These are phyloP conservation scores for Pygocentrus nattereri DNA, from an alignment of 2,797 vertebrate genomes.

Conservation along the genomic window DNA sequence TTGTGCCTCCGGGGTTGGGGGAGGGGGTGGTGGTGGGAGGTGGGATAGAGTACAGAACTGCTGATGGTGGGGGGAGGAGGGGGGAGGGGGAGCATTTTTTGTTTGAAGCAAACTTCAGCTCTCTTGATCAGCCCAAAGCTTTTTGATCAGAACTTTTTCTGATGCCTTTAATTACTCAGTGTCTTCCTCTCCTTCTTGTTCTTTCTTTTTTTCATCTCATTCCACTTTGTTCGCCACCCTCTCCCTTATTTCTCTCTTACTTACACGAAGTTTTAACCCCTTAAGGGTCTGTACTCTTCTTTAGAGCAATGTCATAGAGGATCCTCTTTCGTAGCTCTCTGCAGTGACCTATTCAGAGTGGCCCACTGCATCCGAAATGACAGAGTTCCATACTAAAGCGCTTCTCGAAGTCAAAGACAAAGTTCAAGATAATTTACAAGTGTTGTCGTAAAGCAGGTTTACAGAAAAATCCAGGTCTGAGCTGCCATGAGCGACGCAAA, in stretches of 20 bases:
- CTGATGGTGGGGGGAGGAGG: slow-evolving; percentile 51
- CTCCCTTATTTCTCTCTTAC: neutral
- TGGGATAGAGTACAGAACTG: slow-evolving; percentile 1
- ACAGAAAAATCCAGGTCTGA: too few relatives aligned
- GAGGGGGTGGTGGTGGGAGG: slow-evolving; percentile 54
- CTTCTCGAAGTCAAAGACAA: too few relatives aligned
- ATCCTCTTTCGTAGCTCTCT: too few relatives aligned
- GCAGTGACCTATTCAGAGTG: too few relatives aligned
- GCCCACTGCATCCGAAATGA: too few relatives aligned
- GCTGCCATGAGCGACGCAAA: too few relatives aligned
- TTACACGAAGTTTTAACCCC: neutral
- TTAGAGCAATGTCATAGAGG: too few relatives aligned
- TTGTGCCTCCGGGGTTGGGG: slow-evolving; percentile 54
- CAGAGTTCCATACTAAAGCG: too few relatives aligned
- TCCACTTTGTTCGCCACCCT: neutral
- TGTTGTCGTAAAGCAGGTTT: too few relatives aligned
- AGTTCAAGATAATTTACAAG: too few relatives aligned
- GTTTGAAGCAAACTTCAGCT: slow-evolving; percentile 71
- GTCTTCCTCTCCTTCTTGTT: slow-evolving; percentile 37
- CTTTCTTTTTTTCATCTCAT: slow-evolving; percentile 51
- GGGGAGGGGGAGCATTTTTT: slow-evolving; percentile 62
- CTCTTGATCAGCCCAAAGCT: slow-evolving; percentile 68
- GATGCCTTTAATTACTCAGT: slow-evolving; percentile 61
- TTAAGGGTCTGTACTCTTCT: neutral
- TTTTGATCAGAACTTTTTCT: slow-evolving; percentile 69